Evolutionary conservation across 2,797 vertebrate genomes (phyloP).

Genomic region (Alcedo atthis): DNA sequence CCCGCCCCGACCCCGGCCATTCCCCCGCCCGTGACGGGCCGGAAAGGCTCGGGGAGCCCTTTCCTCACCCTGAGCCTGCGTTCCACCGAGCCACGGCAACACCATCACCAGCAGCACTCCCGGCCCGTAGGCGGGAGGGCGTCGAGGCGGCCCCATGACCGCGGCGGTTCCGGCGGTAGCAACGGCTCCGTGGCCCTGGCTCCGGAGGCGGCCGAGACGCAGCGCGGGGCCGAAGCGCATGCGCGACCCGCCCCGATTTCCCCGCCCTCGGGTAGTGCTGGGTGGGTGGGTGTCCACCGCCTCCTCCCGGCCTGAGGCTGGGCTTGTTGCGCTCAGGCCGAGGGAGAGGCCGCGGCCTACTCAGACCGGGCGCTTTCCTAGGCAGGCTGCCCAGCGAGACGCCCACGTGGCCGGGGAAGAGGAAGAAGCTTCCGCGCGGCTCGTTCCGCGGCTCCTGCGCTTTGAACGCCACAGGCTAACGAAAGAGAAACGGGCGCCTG

Average conservation of each 20-base stretch:
- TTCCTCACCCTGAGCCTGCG: background rate
- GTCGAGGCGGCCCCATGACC: background rate
- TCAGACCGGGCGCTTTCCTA: background rate
- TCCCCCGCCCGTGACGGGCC: background rate
- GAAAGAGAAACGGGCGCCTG: background rate
- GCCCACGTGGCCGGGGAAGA: rapidly evolving
- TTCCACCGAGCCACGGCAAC: background rate
- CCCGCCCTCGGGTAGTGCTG: too few relatives aligned
- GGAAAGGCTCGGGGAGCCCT: background rate
- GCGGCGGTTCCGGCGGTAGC: rapidly evolving
- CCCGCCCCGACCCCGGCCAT: too few relatives aligned
- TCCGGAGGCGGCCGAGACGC: background rate
- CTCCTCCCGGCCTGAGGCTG: too few relatives aligned
- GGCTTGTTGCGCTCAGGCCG: too few relatives aligned
- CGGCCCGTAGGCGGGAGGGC: rapidly evolving
- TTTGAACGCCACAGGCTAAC: background rate
- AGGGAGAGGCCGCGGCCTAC: background rate
- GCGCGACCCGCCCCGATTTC: background rate
- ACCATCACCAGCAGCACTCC: background rate
- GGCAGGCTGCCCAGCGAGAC: rapidly evolving
- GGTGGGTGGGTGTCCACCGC: too few relatives aligned
- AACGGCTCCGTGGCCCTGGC: background rate
- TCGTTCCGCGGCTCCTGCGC: rapidly evolving
- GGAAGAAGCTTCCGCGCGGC: rapidly evolving
- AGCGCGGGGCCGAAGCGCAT: background rate